Evolutionary conservation across 2,888 invertebrate genomes (phyloP).

Genomic region (Lycocerus yunnanus): DNA sequence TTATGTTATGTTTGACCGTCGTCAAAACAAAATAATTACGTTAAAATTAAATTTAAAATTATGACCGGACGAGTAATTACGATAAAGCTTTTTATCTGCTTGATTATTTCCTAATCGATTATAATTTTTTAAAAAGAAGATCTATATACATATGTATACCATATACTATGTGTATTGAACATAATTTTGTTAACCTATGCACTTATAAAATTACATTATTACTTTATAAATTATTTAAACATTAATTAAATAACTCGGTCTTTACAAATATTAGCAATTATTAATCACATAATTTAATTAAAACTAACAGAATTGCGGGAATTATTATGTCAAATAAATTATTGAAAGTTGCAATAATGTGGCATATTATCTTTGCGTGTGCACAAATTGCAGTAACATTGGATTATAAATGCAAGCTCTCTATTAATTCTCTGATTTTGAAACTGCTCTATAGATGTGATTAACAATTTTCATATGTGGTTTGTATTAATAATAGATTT

Average conservation of each 20-base stretch:
- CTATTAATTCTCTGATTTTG: background rate
- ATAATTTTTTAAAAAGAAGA: too few species aligned
- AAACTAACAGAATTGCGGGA: background rate
- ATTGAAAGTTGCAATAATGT: background rate
- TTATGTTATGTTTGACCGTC: background rate
- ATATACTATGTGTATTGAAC: too few species aligned
- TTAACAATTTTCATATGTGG: background rate
- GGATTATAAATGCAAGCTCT: background rate
- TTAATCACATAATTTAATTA: background rate
- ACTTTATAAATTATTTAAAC: background rate
- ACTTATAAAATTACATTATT: too few species aligned
- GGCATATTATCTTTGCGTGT: background rate
- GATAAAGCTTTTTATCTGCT: background rate
- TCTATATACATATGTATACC: too few species aligned
- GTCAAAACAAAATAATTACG: background rate
- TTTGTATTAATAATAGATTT: background rate
- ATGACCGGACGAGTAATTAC: background rate
- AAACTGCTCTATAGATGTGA: background rate
- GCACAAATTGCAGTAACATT: background rate
- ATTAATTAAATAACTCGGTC: background rate
- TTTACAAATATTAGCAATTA: background rate
- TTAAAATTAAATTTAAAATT: background rate
- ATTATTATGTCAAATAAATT: background rate
- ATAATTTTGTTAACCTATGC: too few species aligned
- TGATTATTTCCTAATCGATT: background rate